phyloP scores from a whole-genome alignment of 2,888 invertebrate species.

The Agrypnus murinus region DNA sequence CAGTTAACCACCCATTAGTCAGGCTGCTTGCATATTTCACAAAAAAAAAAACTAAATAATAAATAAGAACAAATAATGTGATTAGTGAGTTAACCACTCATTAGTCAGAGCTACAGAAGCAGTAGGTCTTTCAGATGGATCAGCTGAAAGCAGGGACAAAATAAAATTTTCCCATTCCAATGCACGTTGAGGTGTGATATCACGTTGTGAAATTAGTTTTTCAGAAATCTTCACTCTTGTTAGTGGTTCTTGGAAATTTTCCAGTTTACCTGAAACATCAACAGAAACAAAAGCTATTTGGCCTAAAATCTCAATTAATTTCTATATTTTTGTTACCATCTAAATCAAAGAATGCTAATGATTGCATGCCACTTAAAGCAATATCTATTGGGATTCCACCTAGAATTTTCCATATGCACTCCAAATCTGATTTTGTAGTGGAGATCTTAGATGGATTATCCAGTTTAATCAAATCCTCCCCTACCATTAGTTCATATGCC shows the following conservation, averaged over 20 bases:
- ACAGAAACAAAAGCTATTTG: too few species aligned
- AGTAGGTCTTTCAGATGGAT: slow-evolving; percentile 82
- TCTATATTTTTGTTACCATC: too few species aligned
- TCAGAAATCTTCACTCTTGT: too few species aligned
- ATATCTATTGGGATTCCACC: slow-evolving; percentile 85
- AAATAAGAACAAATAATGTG: too few species aligned
- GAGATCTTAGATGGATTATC: slow-evolving; percentile 81
- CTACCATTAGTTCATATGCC: slow-evolving; percentile 90
- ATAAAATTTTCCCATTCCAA: slow-evolving; percentile 84
- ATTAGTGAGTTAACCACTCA: too few species aligned
- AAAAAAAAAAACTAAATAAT: too few species aligned
- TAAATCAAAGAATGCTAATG: slow-evolving; percentile 59
- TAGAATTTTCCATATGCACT: slow-evolving; percentile 87
- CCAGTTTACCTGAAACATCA: too few species aligned
- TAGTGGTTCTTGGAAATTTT: too few species aligned
- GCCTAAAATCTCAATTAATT: too few species aligned
- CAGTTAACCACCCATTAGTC: too few species aligned
- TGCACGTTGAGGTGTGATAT: slow-evolving; percentile 74
- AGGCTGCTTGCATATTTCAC: too few species aligned
- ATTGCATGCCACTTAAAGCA: slow-evolving; percentile 83
- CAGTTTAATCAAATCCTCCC: slow-evolving; percentile 90
- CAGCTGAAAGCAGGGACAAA: slow-evolving; percentile 85
- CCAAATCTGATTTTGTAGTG: slow-evolving; percentile 89
- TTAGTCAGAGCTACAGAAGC: slow-evolving; percentile 79
- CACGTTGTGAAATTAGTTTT: too few species aligned